Evolutionary conservation across 2,797 vertebrate genomes (phyloP), one percentile per base, ranked within the genome.

Genomic region (Todus mexicanus): DNA sequence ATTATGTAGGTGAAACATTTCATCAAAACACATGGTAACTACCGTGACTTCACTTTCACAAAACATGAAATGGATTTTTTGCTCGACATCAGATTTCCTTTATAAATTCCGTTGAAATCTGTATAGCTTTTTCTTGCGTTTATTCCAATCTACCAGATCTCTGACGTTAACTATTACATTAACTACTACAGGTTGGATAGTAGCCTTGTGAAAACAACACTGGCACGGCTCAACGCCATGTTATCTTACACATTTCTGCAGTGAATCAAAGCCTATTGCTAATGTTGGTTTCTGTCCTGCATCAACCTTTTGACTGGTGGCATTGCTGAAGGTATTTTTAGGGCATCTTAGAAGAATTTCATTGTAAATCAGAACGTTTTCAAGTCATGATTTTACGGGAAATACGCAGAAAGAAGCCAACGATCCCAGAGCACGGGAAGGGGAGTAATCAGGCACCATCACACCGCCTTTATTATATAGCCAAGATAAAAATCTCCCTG

Each of bases 401-500:
- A 94, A 31, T 11, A 66, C 88, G 54, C 56, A 88, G 81, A 89
- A 91, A 75, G 66, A 75, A 90, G 20, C 35, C 60, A 85, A 27
- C 37, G 57, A 38, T 37, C 79, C 68, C 53, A 75, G 63, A 84
- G 76, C 61, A 68, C 3, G 48, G 84, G 68, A 84, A 95, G 79
- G 87, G 75, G 75, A 89, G 50, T 51, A 84, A 91, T 50, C 94
- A 81, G 73, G 76, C 75, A 61, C 11, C 73, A 20, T 60, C 61
- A 13, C 86, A 11, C 70, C 51, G 90, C 56, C 65, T 94, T 91
- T 85, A 90, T 95, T 70, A 47, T 11, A 50, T 1, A 84, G 90
- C 61, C 96, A 45, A 92, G 81, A 79, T 38, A 81, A 84, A 96
- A 96, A 93, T 35, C 84, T 51, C 76, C 69, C 35, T 23, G 91